Conservation (phyloP, 1,140 invertebrate species). For the Paramacrobiotus metropolitanus region DNA sequence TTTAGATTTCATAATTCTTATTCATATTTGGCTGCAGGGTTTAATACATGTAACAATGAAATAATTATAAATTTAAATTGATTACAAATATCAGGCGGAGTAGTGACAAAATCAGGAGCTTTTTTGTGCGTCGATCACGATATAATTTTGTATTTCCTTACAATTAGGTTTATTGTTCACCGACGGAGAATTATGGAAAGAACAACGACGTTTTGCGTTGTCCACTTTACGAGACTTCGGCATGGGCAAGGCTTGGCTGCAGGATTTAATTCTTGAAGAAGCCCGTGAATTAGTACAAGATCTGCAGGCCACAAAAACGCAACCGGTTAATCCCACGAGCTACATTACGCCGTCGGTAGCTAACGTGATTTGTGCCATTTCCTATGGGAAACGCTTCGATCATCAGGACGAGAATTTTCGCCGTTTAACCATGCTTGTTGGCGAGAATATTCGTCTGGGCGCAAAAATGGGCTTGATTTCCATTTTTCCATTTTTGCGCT, state of each 20-base stretch:
- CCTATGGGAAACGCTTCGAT: not conserved
- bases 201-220: constrained; percentile 47
- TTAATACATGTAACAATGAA: no score
- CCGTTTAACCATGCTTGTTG: not conserved
- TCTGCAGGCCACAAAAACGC: constrained; percentile 11
- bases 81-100: no score
- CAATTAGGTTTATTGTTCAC: constrained; percentile 54
- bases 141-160: no score
- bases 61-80: no score
- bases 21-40: no score
- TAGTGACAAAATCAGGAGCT: no score
- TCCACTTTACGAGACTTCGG: constrained; percentile 47
- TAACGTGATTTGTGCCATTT: not conserved
- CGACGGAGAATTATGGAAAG: constrained; percentile 53
- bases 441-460: not conserved
- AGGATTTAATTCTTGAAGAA: constrained; percentile 35
- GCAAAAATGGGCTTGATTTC: not conserved
- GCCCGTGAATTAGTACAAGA: constrained; percentile 12
- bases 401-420: not conserved
- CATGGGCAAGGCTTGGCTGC: constrained; percentile 31
- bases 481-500: not conserved
- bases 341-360: constrained; percentile 15
- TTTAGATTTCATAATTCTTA: no score
- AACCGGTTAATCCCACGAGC: constrained; percentile 20
- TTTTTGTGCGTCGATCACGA: no score